Evolutionary conservation across 2,113 vertebrate species (phyloP), one percentile per base, ranked within the genome.

Genomic region (Eidolon helvum): DNA sequence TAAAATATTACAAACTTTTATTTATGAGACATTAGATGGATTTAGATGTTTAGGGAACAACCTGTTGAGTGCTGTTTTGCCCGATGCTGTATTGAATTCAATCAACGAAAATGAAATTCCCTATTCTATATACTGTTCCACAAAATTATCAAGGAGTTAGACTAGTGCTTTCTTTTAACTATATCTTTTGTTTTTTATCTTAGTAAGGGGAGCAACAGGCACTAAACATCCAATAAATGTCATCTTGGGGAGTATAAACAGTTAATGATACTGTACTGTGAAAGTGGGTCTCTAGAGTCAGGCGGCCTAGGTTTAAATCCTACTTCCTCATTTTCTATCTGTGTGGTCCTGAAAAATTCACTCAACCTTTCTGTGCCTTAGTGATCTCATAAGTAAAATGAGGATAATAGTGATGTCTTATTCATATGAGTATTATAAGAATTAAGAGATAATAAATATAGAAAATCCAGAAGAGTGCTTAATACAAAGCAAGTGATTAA

Each of bases 1-100:
- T 66, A 89, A 98, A 96, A 96, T 82, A 97, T 86, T 97, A 53
- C 26, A 79, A 94, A 97, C 93, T 97, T 96, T 95, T 96, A 95
- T 97, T 97, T 96, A 94, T 96, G 95, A 97, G 96, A 71, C 97
- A 97, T 66, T 93, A 80, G 53, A 90, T 92, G 61, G 87, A 92
- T 92, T 55, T 96, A 78, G 83, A 91, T 97, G 87, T 93, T 95
- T 93, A 97, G 59, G 26, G 14, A 92, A 68, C 94, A 98, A 91
- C 90, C 97, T 98, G 89, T 48, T 89, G 78, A 89, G 35, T 93
- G 28, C 30, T 94, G 65, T 75, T 59, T 86, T 79, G 59, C 86
- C 94, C 88, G 61, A 63, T 93, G 80, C 77, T 75, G 24, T 79
- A 35, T 72, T 84, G 22, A 18, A 87, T 92, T 77, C 90, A 95